Base-by-base conservation (phyloP, 1,140 invertebrate genomes). In the Polypedilum vanderplanki region DNA sequence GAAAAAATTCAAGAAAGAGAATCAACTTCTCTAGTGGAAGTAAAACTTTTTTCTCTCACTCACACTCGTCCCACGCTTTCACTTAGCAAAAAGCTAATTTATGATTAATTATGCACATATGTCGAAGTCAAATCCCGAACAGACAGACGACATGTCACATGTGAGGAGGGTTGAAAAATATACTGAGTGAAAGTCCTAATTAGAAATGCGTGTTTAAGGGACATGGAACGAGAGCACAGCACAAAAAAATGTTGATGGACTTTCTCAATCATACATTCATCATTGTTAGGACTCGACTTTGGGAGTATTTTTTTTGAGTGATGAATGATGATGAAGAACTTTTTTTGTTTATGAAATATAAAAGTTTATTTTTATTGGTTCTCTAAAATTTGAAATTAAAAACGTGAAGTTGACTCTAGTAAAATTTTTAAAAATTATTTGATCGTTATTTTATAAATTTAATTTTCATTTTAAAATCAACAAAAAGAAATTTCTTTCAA, bases 61-160 rank as follows among this genome's bases (percentile, higher is more conserved):
- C 41, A 46, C n/a, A n/a, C 24, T 33, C 5, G 24, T n/a, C 24
- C 24, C 24, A 33, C 24, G 24, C 24, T 33, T 33, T 33, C 24
- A 33, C 24, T 33, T 33, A 33, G 24, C 24, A 33, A 33, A 9
- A 22, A 70, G 65, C 65, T 70, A 70, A 70, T 70, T 70, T 70
- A 70, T 70, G 65, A 70, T 70, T 70, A 70, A 70, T 70, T 70
- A 70, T 70, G 65, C 65, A 70, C 65, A 70, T 70, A 70, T 70
- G 65, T 22, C 65, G 17, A 70, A 18, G 20, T 70, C 65, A 70
- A 70, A 70, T 70, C 65, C 65, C 65, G 65, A 4, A 70, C 17
- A 70, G 65, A 70, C 65, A 70, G 65, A 1, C 65, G 65, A 18
- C 65, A 70, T 3, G 3, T n/a, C 17, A 18, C 65, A 70, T 3